Evolutionary conservation across 1,140 invertebrate species (phyloP), one percentile per base, ranked within the genome.

Genomic region (Lepidurus arcticus): DNA sequence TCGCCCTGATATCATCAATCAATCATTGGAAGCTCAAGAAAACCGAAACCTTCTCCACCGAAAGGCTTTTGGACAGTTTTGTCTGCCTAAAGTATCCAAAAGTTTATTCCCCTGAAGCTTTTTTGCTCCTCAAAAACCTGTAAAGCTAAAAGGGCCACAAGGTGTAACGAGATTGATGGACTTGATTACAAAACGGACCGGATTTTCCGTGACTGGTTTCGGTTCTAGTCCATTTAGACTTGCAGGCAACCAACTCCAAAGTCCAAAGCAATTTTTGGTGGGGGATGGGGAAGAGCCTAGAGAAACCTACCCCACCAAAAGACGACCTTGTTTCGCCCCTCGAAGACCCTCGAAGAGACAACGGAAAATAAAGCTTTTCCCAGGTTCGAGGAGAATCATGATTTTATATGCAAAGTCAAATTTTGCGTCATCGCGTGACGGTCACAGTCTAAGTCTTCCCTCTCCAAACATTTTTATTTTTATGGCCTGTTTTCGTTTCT

Each of bases 111-210:
- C 53, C 53, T 16, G 8, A 16, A 65, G 16, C 10, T 7, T 16
- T 65, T 65, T 65, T 65, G 16, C 53, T 13, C 53, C 53, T 65
- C 6, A 16, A 1, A 1, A 16, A 21, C 53, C 21, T 21, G 53
- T 7, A 65, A 65, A 65, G n/a, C 53, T 16, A 65, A 7, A 7
- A 65, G 53, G 53, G 16, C 53, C 13, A 16, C 16, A 65, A 65
- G 53, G 53, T 65, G n/a, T 21, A 65, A 0, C 53, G 53, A 65
- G 53, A 65, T 65, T 65, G 53, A 65, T 65, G 53, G 53, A 65
- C 53, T 65, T 65, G 53, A 65, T 65, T 65, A 65, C 53, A 65
- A 65, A 65, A 65, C 53, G 53, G 21, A 65, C 53, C 53, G 53
- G 53, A 65, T 65, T 65, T 65, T 65, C 53, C 53, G 53, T 65